Conservation (phyloP, 2,888 invertebrate species). For the Maniola hyperantus region DNA sequence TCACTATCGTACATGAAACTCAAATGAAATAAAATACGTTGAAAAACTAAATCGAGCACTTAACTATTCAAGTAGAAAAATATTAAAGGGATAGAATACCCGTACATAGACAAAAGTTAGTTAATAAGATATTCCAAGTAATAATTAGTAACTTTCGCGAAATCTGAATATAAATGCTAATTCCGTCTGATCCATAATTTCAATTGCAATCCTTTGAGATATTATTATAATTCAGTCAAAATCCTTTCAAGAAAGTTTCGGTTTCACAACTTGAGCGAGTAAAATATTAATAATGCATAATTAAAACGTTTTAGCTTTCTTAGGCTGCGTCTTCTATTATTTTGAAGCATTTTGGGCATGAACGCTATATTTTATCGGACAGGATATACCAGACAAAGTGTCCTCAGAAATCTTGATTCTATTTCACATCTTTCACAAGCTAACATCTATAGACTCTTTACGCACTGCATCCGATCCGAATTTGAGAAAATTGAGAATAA, state of each 20-base stretch:
- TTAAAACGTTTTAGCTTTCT: slow-evolving; percentile 24
- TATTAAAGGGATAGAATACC: neutral
- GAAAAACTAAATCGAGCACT: neutral
- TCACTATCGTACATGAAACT: too few species aligned
- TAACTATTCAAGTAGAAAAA: neutral
- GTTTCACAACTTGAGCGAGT: slow-evolving; percentile 62
- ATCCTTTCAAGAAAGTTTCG: slow-evolving; percentile 69
- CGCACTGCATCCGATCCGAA: too few species aligned
- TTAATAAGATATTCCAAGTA: slow-evolving; percentile 48
- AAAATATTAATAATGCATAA: slow-evolving; percentile 44
- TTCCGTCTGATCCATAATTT: slow-evolving; percentile 73
- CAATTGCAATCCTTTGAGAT: slow-evolving; percentile 70
- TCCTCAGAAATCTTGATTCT: too few species aligned
- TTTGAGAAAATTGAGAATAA: too few species aligned
- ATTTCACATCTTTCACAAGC: too few species aligned
- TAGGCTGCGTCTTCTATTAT: neutral
- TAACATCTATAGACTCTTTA: too few species aligned
- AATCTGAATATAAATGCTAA: slow-evolving; percentile 79
- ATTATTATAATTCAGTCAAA: slow-evolving; percentile 76
- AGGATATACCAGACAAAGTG: too few species aligned
- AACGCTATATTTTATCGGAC: too few species aligned
- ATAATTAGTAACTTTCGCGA: slow-evolving; percentile 71
- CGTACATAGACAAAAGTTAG: neutral
- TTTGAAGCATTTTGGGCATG: neutral
- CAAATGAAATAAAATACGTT: too few species aligned